Evolutionary conservation across 2,797 vertebrate genomes (phyloP).

Genomic region (Toxotes lorentzi): DNA sequence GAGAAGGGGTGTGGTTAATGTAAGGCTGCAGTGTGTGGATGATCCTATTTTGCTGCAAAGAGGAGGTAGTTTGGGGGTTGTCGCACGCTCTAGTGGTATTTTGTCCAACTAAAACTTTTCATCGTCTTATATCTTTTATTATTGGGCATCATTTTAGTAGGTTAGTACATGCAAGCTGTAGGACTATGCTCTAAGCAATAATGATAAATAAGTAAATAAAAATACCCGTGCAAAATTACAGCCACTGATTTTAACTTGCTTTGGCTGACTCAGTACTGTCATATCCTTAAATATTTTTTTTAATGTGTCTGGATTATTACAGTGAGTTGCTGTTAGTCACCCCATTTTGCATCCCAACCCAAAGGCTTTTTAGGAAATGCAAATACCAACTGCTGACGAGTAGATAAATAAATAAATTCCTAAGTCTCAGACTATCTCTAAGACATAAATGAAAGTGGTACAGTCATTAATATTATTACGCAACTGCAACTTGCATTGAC

Average conservation of each 20-base stretch:
- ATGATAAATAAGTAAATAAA: neutral
- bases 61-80: conserved; percentile 14
- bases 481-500: no score
- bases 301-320: neutral
- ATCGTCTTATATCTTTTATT: neutral
- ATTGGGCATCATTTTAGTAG: fast-evolving
- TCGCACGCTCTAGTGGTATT: neutral
- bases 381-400: neutral
- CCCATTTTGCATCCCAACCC: neutral
- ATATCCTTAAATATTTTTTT: neutral
- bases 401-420: neutral
- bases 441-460: neutral
- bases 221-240: neutral
- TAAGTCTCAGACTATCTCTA: neutral
- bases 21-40: conserved; percentile 59
- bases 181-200: neutral
- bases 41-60: conserved; percentile 50
- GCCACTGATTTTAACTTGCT: neutral
- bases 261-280: neutral
- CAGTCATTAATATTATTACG: neutral
- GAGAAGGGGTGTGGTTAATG: conserved; percentile 79
- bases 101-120: conserved; percentile 2
- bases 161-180: neutral
- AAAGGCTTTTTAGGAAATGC: neutral
- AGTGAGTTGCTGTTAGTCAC: neutral